These are phyloP conservation scores for Oligia latruncula DNA, from an alignment of 2,888 invertebrate species.

Conservation along the genomic window DNA sequence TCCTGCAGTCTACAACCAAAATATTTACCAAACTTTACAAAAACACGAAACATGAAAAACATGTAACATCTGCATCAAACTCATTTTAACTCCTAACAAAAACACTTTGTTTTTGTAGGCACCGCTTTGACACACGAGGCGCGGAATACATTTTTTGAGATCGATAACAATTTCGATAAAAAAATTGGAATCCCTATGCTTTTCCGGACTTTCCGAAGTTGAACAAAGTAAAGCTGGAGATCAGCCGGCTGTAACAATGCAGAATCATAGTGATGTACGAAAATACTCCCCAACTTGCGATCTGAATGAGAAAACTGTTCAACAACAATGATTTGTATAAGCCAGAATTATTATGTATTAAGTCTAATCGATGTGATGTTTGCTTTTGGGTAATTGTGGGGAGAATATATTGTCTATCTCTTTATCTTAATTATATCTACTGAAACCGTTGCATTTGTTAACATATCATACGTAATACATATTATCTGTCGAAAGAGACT, in stretches of 20 bases:
- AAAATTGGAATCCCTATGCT: slow-evolving; percentile 43
- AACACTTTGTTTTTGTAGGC: slow-evolving; percentile 50
- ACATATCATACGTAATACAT: too few relatives aligned
- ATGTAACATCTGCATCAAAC: slow-evolving; percentile 53
- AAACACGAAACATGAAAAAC: slow-evolving; percentile 34
- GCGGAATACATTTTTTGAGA: slow-evolving; percentile 29
- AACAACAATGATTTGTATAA: slow-evolving; percentile 52
- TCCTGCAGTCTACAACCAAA: neutral
- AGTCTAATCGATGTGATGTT: slow-evolving; percentile 20
- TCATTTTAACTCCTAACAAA: slow-evolving; percentile 52
- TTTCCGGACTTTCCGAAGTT: slow-evolving; percentile 48
- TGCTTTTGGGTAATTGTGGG: slow-evolving; percentile 4
- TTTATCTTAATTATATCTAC: too few relatives aligned
- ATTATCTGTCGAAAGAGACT: too few relatives aligned
- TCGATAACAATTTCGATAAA: slow-evolving; percentile 50
- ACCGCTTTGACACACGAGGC: slow-evolving; percentile 25
- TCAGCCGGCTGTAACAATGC: slow-evolving; percentile 65
- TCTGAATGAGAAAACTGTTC: slow-evolving; percentile 43
- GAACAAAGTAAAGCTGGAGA: slow-evolving; percentile 64
- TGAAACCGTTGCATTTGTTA: too few relatives aligned
- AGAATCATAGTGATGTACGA: slow-evolving; percentile 65
- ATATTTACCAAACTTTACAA: slow-evolving; percentile 23
- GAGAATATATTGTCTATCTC: neutral
- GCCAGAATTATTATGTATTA: slow-evolving; percentile 52
- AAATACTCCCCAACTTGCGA: slow-evolving; percentile 48